A percentile compares a stretch with the other conserved stretches of the same genome.
Conservation (phyloP, 2,113 vertebrate species). For the Chiloscyllium plagiosum region DNA sequence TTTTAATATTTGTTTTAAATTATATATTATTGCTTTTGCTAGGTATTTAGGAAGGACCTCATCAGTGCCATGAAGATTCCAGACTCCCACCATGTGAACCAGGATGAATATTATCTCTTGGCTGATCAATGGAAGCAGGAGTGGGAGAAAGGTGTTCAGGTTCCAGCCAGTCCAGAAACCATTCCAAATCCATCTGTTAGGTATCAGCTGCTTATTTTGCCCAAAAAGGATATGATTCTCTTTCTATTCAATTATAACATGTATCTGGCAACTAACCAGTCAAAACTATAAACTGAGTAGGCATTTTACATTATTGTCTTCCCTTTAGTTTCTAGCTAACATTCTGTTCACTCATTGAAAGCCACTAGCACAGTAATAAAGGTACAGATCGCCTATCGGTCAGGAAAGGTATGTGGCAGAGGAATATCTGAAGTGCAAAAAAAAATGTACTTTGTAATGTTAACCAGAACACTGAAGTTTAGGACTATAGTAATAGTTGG, state of each 20-base stretch:
- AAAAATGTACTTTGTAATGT: not conserved
- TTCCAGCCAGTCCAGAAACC: conserved; percentile 80
- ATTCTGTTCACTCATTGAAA: not conserved
- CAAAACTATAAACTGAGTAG: not conserved
- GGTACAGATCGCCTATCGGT: not conserved
- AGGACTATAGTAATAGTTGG: not conserved
- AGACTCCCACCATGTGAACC: conserved; percentile 83
- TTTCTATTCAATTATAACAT: not conserved
- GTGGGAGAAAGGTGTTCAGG: conserved; percentile 98
- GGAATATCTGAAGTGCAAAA: not conserved
- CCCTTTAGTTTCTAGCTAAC: not conserved
- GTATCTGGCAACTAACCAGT: not conserved
- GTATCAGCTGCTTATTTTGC: conserved; percentile 49
- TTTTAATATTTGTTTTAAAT: not conserved
- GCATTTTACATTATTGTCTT: not conserved
- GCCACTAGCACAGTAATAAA: not conserved
- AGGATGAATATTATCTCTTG: conserved; percentile 88
- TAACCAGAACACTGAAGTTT: not conserved
- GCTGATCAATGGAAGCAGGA: conserved; percentile 93
- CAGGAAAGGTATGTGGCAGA: not conserved
- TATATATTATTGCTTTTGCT: conserved; percentile 29
- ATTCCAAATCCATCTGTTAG: conserved; percentile 81
- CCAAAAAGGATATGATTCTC: not conserved
- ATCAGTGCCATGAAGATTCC: conserved; percentile 99
- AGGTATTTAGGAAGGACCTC: conserved; percentile 98